Evolutionary conservation across 1,140 invertebrate species (phyloP).

Genomic region (Papilio helenus): DNA sequence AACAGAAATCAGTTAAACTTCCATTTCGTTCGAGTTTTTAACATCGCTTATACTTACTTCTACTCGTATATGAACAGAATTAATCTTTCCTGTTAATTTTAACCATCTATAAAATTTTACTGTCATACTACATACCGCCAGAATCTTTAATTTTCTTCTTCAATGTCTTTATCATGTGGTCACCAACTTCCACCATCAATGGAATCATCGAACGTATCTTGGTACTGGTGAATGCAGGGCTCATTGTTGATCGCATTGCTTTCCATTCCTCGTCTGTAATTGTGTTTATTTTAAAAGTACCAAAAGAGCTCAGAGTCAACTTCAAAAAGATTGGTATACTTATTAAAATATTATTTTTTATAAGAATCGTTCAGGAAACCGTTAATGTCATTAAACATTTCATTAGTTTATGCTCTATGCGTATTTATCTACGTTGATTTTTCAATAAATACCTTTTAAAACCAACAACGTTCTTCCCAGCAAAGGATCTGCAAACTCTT

Average conservation of each 20-base stretch:
- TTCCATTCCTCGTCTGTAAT: constrained; percentile 75
- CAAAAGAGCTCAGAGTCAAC: too few relatives aligned
- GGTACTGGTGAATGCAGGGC: constrained; percentile 81
- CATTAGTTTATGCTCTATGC: too few relatives aligned
- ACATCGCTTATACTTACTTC: too few relatives aligned
- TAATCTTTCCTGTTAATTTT: too few relatives aligned
- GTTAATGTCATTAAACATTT: too few relatives aligned
- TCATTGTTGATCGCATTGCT: constrained; percentile 79
- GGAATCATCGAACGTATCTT: constrained; percentile 76
- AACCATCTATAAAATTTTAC: too few relatives aligned
- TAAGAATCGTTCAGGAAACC: too few relatives aligned
- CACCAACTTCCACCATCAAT: constrained; percentile 48
- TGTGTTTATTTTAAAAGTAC: too few relatives aligned
- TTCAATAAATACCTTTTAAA: constrained; percentile 66
- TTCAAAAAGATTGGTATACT: too few relatives aligned
- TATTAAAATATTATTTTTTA: too few relatives aligned
- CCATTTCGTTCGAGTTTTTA: too few relatives aligned
- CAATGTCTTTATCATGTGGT: constrained; percentile 42
- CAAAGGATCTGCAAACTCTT: constrained; percentile 20
- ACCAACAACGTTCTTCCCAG: constrained; percentile 81
- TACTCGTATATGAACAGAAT: not conserved
- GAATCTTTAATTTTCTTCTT: constrained; percentile 9
- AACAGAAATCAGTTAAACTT: constrained; percentile 5
- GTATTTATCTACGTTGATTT: too few relatives aligned
- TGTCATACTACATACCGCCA: constrained; percentile 14